phyloP scores from a whole-genome alignment of 1,140 invertebrate genomes.

The Lepidurus arcticus region DNA sequence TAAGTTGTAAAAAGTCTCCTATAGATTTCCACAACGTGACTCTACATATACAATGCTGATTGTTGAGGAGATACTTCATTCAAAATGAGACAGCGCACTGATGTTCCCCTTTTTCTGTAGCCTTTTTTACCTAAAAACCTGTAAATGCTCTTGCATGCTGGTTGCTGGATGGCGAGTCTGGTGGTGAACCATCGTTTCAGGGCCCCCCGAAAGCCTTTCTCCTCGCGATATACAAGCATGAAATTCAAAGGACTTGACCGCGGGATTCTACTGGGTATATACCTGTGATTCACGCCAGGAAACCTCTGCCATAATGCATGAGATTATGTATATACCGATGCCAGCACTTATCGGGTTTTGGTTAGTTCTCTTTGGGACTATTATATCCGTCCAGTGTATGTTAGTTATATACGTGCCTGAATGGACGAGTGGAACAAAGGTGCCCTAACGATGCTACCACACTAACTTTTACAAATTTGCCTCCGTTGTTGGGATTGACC shows the following conservation, averaged over 20 bases:
- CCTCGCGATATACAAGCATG: not conserved
- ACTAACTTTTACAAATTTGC: slow-evolving; percentile 1
- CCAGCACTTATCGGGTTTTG: not conserved
- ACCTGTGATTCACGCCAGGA: slow-evolving; percentile 14
- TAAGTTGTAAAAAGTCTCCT: not conserved
- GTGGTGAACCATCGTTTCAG: not conserved
- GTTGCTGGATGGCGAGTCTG: no score
- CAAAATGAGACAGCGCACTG: slow-evolving; percentile 11
- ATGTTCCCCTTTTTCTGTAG: not conserved
- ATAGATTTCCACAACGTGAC: not conserved
- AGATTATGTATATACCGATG: not conserved
- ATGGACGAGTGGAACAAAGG: not conserved
- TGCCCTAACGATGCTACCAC: not conserved
- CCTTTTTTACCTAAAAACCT: not conserved
- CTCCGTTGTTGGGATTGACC: slow-evolving; percentile 8
- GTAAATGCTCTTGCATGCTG: no score
- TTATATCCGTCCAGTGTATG: not conserved
- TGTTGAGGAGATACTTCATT: not conserved
- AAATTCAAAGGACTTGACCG: not conserved
- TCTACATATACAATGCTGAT: not conserved
- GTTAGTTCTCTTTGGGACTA: not conserved
- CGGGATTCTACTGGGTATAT: not conserved
- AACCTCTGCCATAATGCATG: slow-evolving; percentile 3
- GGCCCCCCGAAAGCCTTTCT: not conserved
- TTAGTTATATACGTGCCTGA: not conserved